A percentile compares a stretch with the other conserved stretches of the same genome.
Evolutionary conservation across 2,797 vertebrate species (phyloP).

Genomic region (Aratinga solstitialis): DNA sequence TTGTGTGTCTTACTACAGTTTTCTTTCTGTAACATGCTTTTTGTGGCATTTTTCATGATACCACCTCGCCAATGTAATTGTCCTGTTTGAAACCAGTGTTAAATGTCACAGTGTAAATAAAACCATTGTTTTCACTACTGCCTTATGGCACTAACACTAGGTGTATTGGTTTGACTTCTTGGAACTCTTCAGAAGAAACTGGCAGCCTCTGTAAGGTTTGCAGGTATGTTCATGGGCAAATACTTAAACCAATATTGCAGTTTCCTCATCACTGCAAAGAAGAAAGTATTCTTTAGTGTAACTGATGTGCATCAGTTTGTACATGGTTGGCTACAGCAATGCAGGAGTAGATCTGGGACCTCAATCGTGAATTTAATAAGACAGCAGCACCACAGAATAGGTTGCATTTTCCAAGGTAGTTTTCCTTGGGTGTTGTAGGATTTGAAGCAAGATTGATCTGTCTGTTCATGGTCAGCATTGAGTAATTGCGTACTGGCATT

Average conservation of each 20-base stretch:
- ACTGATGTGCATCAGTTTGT: neutral
- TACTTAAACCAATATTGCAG: neutral
- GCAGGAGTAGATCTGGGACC: neutral
- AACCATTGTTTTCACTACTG: neutral
- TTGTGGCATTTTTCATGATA: neutral
- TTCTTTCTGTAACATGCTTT: conserved; percentile 22
- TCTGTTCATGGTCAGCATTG: neutral
- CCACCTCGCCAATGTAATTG: conserved; percentile 24
- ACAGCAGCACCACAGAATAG: neutral
- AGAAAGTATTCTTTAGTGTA: neutral
- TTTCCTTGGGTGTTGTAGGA: neutral
- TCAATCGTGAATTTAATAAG: neutral
- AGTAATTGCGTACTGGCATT: neutral
- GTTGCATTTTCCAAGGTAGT: neutral
- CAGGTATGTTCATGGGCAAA: neutral
- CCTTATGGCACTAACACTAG: neutral
- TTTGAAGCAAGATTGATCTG: neutral
- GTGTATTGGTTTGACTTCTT: neutral
- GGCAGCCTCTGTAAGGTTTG: neutral
- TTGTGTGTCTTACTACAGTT: neutral
- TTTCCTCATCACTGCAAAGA: neutral
- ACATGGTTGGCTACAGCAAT: neutral
- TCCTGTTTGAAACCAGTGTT: conserved; percentile 28
- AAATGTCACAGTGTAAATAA: conserved; percentile 32
- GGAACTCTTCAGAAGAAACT: neutral